A percentile compares a stretch with the other conserved stretches of the same genome.
Conservation (phyloP, 2,797 vertebrate genomes). For the Erithacus rubecula region DNA sequence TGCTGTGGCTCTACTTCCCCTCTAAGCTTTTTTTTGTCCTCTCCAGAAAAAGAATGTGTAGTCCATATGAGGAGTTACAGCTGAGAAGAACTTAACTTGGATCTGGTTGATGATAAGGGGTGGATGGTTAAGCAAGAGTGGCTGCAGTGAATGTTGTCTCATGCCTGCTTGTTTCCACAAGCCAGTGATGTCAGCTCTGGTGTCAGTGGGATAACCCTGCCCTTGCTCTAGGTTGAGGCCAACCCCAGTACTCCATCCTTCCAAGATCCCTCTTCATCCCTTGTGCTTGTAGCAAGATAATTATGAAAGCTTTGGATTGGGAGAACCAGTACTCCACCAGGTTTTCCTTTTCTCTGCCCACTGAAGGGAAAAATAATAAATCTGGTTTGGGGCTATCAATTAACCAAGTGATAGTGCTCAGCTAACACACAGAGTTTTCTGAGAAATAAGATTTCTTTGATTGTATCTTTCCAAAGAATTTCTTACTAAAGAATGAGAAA, state of each 20-base stretch:
- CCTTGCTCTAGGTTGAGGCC: neutral
- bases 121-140: neutral
- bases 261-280: neutral
- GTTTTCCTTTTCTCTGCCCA: neutral
- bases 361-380: neutral
- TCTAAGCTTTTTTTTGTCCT: neutral
- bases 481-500: neutral
- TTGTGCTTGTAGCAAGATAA: neutral
- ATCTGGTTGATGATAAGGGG: neutral
- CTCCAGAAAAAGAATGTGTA: neutral
- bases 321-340: neutral
- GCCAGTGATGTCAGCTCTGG: neutral
- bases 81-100: neutral
- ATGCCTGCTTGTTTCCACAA: neutral
- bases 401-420: neutral
- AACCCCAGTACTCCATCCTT: neutral
- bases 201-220: neutral
- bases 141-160: neutral
- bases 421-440: neutral
- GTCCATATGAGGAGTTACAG: neutral
- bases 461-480: neutral
- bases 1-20: neutral
- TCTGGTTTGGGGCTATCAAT: neutral
- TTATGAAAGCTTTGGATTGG: neutral
- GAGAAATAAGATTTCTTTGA: neutral